phyloP scores from a whole-genome alignment of 2,113 vertebrate species.

The Eretmochelys imbricata region DNA sequence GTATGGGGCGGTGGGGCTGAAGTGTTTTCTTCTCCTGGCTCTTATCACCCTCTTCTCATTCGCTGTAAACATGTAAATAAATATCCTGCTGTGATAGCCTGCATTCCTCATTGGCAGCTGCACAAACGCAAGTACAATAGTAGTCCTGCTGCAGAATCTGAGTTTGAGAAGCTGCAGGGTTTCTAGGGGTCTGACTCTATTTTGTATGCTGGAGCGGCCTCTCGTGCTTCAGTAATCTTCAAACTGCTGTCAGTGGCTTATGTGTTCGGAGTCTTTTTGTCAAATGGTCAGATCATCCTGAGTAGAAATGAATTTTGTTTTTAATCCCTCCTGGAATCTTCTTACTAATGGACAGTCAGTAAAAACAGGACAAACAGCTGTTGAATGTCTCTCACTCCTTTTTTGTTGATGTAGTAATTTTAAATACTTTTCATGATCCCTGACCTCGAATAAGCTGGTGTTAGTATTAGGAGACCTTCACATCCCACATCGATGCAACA shows the following conservation, averaged over 20 bases:
- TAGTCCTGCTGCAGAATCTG: neutral
- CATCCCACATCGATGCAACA: slow-evolving; percentile 98
- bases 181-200: neutral
- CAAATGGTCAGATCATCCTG: neutral
- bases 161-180: neutral
- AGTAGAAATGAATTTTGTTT: neutral
- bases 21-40: neutral
- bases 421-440: neutral
- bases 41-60: neutral
- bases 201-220: neutral
- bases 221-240: neutral
- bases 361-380: neutral
- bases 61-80: neutral
- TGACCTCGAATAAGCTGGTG: slow-evolving; percentile 88
- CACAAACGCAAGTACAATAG: neutral
- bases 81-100: neutral
- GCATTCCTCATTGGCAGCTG: neutral
- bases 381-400: neutral
- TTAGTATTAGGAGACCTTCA: slow-evolving; percentile 98
- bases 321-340: neutral
- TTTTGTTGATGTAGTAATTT: neutral
- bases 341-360: neutral
- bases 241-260: neutral
- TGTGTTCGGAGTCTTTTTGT: neutral
- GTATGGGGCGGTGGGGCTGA: too few species aligned